Evolutionary conservation across 2,113 vertebrate genomes (phyloP).

Genomic region (Misgurnus mizolepis): DNA sequence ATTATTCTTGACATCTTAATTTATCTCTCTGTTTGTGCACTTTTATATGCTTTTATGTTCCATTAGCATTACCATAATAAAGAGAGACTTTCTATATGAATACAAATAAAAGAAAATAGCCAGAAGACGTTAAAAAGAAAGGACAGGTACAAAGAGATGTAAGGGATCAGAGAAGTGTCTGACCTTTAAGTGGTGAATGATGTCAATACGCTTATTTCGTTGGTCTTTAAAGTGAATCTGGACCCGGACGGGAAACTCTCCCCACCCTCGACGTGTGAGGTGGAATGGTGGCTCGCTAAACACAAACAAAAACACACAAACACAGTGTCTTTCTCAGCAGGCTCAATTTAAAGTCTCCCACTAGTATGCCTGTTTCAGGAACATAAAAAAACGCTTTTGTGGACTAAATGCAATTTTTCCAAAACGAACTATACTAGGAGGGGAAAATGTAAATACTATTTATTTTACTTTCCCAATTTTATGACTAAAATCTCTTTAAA

Average conservation of each 20-base stretch:
- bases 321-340: background rate
- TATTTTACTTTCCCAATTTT: too few species aligned
- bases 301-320: constrained; percentile 14
- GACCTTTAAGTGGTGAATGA: constrained; percentile 99
- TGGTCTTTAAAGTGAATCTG: constrained; percentile 99
- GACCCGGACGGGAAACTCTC: constrained; percentile 96
- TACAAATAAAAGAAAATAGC: background rate
- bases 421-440: too few species aligned
- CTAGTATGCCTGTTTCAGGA: too few species aligned
- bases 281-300: constrained; percentile 95
- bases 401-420: too few species aligned
- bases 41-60: background rate
- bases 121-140: background rate
- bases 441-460: too few species aligned
- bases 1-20: background rate
- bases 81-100: background rate
- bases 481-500: too few species aligned
- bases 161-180: constrained; percentile 6
- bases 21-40: background rate
- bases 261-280: constrained; percentile 95
- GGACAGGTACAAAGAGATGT: constrained; percentile 14
- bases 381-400: too few species aligned
- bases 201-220: constrained; percentile 98
- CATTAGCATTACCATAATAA: background rate
- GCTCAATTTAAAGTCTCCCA: background rate